Percentiles rank a stretch among this genome's conserved stretches.
These are phyloP conservation scores for Dryobates pubescens DNA, from an alignment of 2,797 vertebrate species.

Conservation along the genomic window DNA sequence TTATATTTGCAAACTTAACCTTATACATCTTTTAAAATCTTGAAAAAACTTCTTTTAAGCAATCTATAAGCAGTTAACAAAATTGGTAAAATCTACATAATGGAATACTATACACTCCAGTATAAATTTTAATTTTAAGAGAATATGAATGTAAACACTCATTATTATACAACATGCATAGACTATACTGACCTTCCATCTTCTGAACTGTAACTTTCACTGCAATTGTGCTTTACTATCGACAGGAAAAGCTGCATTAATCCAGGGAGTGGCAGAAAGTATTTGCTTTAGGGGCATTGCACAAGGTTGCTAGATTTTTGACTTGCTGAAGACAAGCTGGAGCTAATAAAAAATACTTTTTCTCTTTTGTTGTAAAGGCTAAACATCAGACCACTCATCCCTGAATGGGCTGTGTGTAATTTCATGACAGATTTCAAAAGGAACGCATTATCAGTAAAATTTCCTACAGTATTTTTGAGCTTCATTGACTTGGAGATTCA, in stretches of 20 bases:
- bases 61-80: constrained; percentile 83
- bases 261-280: constrained; percentile 61
- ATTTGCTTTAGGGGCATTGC: constrained; percentile 62
- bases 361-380: neutral
- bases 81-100: constrained; percentile 79
- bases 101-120: constrained; percentile 78
- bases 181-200: constrained; percentile 78
- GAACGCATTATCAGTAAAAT: neutral
- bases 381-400: neutral
- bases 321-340: constrained; percentile 43
- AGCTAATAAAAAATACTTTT: constrained; percentile 23
- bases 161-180: constrained; percentile 83
- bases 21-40: constrained; percentile 84
- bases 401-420: neutral
- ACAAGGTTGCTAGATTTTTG: constrained; percentile 49
- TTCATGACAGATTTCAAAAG: neutral
- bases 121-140: constrained; percentile 72
- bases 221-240: constrained; percentile 77
- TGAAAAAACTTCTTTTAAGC: constrained; percentile 78
- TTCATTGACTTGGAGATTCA: constrained; percentile 33
- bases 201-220: constrained; percentile 60
- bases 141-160: constrained; percentile 83
- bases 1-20: constrained; percentile 84
- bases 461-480: neutral
- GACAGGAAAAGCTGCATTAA: constrained; percentile 67